phyloP scores from a whole-genome alignment of 2,113 vertebrate species.

The Nestor notabilis region DNA sequence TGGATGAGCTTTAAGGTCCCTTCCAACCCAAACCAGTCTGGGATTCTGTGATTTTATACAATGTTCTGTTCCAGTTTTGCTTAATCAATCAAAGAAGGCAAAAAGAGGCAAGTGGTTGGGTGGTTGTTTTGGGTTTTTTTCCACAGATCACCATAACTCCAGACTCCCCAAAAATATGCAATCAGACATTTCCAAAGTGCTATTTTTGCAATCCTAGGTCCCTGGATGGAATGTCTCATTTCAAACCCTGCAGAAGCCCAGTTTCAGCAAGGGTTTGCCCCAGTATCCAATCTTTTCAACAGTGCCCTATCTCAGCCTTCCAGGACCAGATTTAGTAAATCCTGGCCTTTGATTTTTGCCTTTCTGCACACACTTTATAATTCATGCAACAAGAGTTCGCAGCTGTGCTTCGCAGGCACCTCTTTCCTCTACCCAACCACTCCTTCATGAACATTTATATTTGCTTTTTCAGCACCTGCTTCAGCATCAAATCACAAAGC shows the following conservation, averaged over 20 bases:
- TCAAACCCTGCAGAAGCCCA: not conserved
- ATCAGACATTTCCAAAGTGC: not conserved
- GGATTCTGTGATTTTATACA: not conserved
- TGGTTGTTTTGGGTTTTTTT: not conserved
- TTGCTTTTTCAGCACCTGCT: constrained; percentile 67
- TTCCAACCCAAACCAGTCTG: not conserved
- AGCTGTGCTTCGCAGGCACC: not conserved
- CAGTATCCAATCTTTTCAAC: not conserved
- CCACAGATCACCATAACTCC: not conserved
- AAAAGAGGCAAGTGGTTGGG: not conserved
- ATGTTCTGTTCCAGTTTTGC: not conserved
- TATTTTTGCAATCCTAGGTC: not conserved
- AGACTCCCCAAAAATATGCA: not conserved
- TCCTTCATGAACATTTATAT: not conserved
- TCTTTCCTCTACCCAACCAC: not conserved
- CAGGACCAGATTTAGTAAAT: not conserved
- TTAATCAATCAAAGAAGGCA: not conserved
- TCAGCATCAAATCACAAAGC: constrained; percentile 66
- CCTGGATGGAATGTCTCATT: not conserved
- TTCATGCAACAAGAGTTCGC: not conserved
- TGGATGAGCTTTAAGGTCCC: not conserved
- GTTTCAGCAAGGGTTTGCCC: not conserved
- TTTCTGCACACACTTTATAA: not conserved
- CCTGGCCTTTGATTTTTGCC: not conserved
- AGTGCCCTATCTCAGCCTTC: not conserved